Percentiles rank a stretch among this genome's conserved stretches.
These are phyloP conservation scores for Porites evermanni DNA, from an alignment of 92 coral and sea anemone species.

Conservation along the genomic window DNA sequence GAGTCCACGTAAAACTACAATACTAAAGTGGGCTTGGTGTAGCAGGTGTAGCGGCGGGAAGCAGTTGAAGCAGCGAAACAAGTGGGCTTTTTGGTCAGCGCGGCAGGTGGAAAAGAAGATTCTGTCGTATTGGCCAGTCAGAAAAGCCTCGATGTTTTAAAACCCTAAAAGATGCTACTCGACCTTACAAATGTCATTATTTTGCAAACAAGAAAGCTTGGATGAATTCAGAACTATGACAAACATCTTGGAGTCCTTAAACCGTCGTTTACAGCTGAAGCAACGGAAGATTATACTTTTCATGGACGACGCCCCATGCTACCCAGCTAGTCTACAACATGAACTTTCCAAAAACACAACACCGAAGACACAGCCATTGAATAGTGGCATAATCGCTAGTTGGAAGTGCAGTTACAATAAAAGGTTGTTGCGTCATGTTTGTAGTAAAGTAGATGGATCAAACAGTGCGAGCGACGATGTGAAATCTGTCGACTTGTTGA, in stretches of 20 bases:
- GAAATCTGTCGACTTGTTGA: slow-evolving; percentile 52
- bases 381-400: slow-evolving; percentile 59
- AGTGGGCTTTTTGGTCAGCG: slow-evolving; percentile 73
- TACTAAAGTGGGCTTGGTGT: too few relatives aligned
- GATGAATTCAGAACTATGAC: slow-evolving; percentile 62
- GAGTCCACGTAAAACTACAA: too few relatives aligned
- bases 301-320: slow-evolving; percentile 58
- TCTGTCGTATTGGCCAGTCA: slow-evolving; percentile 62
- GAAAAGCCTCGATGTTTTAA: slow-evolving; percentile 58
- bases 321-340: slow-evolving; percentile 36
- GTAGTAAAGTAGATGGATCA: slow-evolving; percentile 45
- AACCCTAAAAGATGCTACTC: slow-evolving; percentile 40
- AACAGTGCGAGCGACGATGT: slow-evolving; percentile 49
- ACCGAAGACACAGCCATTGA: slow-evolving; percentile 51
- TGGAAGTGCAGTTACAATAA: slow-evolving; percentile 66
- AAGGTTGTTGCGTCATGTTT: slow-evolving; percentile 42
- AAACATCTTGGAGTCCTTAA: slow-evolving; percentile 8
- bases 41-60: slow-evolving; percentile 39
- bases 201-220: slow-evolving; percentile 62
- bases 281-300: slow-evolving; percentile 35
- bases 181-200: slow-evolving; percentile 56
- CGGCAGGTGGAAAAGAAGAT: slow-evolving; percentile 70
- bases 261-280: slow-evolving; percentile 26
- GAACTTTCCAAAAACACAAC: slow-evolving; percentile 62
- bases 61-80: slow-evolving; percentile 21